phyloP scores from a whole-genome alignment of 2,113 vertebrate genomes.

The Jacana jacana region DNA sequence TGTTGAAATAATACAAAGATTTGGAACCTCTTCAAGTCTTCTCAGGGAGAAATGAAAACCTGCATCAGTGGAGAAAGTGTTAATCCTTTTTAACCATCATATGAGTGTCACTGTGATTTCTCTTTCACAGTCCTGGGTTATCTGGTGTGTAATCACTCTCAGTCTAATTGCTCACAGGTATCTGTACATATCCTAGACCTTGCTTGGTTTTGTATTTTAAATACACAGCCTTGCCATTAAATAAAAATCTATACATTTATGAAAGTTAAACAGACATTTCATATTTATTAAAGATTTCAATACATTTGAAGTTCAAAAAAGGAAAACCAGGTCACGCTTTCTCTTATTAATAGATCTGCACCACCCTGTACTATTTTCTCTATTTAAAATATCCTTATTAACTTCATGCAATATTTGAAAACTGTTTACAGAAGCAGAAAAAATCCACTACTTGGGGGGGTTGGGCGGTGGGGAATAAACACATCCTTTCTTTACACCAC shows the following conservation, averaged over 20 bases:
- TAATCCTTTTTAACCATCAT: not conserved
- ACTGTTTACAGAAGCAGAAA: not conserved
- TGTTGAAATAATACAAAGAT: not conserved
- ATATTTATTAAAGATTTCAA: not conserved
- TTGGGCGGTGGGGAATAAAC: not conserved
- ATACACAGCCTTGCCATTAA: not conserved
- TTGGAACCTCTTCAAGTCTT: not conserved
- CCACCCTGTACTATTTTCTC: fast-evolving
- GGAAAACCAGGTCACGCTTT: not conserved
- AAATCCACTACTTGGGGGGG: not conserved
- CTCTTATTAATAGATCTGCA: not conserved
- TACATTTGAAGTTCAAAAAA: not conserved
- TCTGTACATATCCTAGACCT: not conserved
- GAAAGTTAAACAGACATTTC: not conserved
- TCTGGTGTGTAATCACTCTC: not conserved
- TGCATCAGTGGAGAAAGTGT: not conserved
- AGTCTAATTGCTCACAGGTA: not conserved
- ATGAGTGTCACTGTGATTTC: not conserved
- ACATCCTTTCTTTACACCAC: not conserved
- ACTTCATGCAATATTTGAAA: not conserved
- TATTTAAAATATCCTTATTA: not conserved
- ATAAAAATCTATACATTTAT: not conserved
- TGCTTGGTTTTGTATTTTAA: not conserved
- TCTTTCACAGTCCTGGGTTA: not conserved
- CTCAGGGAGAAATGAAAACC: not conserved